These are phyloP conservation scores for Magallana nippona DNA, from an alignment of 2,888 invertebrate genomes.

Conservation along the genomic window DNA sequence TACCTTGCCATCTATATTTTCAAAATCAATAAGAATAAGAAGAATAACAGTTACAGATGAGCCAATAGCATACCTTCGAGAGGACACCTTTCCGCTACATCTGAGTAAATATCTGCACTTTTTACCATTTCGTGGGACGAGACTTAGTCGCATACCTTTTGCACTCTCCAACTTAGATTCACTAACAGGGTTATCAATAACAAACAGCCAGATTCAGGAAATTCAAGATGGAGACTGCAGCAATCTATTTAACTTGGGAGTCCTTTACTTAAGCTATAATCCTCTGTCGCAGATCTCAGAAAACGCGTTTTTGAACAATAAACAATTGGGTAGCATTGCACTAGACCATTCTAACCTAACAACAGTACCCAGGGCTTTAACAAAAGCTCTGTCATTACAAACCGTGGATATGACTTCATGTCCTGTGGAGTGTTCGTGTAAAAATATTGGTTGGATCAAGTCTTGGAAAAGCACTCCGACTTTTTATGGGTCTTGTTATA, in stretches of 20 bases:
- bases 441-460: background rate
- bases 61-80: background rate
- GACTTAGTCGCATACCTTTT: background rate
- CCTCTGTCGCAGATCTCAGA: conserved; percentile 2
- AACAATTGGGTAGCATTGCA: background rate
- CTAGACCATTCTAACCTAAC: background rate
- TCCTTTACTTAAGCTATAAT: background rate
- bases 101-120: background rate
- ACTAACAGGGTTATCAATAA: background rate
- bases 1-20: background rate
- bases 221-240: conserved; percentile 2
- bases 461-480: background rate
- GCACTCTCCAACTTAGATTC: background rate
- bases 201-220: background rate
- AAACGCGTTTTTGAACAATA: conserved; percentile 18
- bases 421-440: background rate
- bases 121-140: background rate
- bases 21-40: background rate
- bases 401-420: conserved; percentile 4
- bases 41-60: background rate
- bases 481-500: background rate
- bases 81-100: background rate
- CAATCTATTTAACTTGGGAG: background rate
- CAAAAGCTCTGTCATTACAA: background rate
- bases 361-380: background rate